Base-by-base conservation (phyloP, 2,797 vertebrate species). In the Melanotaenia boesemani region DNA sequence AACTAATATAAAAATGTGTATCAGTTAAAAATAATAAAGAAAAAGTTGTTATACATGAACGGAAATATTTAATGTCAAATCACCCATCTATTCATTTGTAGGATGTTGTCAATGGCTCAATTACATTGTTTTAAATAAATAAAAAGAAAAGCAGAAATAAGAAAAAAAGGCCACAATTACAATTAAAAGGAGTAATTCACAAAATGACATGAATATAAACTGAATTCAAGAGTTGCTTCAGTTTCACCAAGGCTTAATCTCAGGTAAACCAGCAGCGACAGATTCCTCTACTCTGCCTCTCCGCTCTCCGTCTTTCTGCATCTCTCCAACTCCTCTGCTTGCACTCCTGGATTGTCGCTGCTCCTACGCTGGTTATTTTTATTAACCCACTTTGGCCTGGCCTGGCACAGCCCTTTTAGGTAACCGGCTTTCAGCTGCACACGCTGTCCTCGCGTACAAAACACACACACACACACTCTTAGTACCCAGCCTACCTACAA, bases 341-440 rank as follows among this genome's bases (percentile, higher is more conserved):
- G 91, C 92, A 91, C 93, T 93, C 88, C 93, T 94, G 93, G 91
- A 90, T 92, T 91, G 92, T 91, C 91, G 81, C 85, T 90, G 90
- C 91, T 94, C 93, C 92, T 92, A 92, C 88, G 91, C 92, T 91
- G 93, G 94, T 95, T 95, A 95, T 95, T 94, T 95, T 94, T 95
- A 94, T 93, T 94, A 94, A 94, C 93, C 94, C 93, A 93, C 94
- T 95, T 94, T 93, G 93, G 93, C 92, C 93, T 90, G 93, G 90
- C 93, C 89, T 89, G 92, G 89, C 91, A 89, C 86, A 79, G 88
- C 84, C 91, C 90, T 92, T 95, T 95, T 94, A 94, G 93, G 94
- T 95, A 95, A 95, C 93, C 90, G 87, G 94, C 94, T 95, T 95
- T 94, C 92, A 94, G 92, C 90, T 92, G 90, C 87, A 92, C 90